These are phyloP conservation scores for Luscinia megarhynchos DNA, from an alignment of 2,797 vertebrate genomes.

Conservation along the genomic window DNA sequence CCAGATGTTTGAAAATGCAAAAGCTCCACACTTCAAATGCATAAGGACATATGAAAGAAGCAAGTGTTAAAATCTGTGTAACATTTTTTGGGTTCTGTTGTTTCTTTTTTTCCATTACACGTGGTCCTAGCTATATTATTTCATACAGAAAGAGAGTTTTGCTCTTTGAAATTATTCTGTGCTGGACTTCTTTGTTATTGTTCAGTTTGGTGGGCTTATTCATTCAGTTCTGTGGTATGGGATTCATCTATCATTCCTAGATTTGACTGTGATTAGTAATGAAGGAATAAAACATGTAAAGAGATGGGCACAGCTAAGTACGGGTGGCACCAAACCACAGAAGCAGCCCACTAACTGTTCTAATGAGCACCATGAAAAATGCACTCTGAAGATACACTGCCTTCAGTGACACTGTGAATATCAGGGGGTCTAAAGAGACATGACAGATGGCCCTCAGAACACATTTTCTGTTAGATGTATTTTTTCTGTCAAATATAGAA, in stretches of 20 bases:
- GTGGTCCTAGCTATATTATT: background rate
- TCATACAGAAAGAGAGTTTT: background rate
- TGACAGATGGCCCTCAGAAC: background rate
- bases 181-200: background rate
- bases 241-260: background rate
- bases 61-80: background rate
- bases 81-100: background rate
- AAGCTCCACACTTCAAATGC: background rate
- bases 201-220: background rate
- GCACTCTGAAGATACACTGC: conserved; percentile 2
- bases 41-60: background rate
- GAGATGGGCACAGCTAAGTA: background rate
- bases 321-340: background rate
- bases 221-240: background rate
- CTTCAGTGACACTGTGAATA: background rate
- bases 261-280: background rate
- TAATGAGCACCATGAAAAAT: conserved; percentile 9
- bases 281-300: background rate
- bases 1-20: background rate
- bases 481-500: background rate
- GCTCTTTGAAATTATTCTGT: background rate
- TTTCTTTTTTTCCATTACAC: background rate
- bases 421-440: background rate
- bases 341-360: background rate
- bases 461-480: background rate